Percentiles rank a stretch among this genome's conserved stretches.
Evolutionary conservation across 2,113 vertebrate genomes (phyloP).

Genomic region (Aptenodytes forsteri): DNA sequence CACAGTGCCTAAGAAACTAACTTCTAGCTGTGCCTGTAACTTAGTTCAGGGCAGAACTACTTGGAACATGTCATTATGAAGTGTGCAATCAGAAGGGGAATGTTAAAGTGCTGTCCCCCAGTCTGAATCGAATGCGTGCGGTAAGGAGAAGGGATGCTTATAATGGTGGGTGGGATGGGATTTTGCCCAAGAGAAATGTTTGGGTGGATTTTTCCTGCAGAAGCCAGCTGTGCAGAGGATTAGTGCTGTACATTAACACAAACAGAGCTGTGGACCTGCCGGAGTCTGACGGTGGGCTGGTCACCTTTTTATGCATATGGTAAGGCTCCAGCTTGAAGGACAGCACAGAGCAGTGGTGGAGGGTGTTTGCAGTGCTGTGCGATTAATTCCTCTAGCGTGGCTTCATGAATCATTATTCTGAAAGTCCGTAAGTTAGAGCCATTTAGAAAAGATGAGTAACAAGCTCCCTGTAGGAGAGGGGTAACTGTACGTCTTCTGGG

Average conservation of each 20-base stretch:
- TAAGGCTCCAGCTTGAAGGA: not conserved
- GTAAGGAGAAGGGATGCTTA: not conserved
- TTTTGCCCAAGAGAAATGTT: not conserved
- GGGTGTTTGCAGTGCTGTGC: not conserved
- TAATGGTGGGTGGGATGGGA: not conserved
- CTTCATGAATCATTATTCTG: not conserved
- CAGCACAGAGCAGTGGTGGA: not conserved
- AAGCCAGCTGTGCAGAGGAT: not conserved
- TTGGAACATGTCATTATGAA: accelerated
- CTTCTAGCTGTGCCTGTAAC: not conserved
- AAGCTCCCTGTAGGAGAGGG: not conserved
- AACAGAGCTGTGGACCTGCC: not conserved
- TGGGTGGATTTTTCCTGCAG: not conserved
- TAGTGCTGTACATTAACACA: not conserved
- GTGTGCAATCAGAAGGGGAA: accelerated
- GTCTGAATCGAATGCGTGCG: not conserved
- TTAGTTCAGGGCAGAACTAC: not conserved
- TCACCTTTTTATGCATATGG: not conserved
- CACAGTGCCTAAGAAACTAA: not conserved
- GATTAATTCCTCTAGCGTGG: accelerated
- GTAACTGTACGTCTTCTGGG: not conserved
- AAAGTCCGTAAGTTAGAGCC: not conserved
- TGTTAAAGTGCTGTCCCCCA: not conserved
- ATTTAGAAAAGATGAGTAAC: not conserved
- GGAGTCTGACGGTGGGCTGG: not conserved